Conservation (phyloP, 1,140 invertebrate species). For the Saccostrea cuccullata region DNA sequence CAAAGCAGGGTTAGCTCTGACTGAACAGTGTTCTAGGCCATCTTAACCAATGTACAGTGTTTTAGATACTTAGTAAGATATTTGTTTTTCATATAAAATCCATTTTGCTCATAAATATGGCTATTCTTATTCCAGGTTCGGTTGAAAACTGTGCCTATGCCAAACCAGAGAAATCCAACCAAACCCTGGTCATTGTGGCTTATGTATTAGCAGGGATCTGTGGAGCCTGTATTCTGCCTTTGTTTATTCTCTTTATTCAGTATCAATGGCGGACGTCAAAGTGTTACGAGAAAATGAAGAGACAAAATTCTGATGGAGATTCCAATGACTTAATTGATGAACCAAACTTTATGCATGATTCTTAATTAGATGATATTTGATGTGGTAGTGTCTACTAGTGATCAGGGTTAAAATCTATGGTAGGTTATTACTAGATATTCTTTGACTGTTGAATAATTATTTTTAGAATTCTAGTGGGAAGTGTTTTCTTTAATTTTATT, state of each 20-base stretch:
- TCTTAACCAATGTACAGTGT: too few species aligned
- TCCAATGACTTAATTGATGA: slow-evolving; percentile 35
- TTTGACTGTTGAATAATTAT: too few species aligned
- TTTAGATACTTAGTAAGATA: too few species aligned
- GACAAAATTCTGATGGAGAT: slow-evolving; percentile 16
- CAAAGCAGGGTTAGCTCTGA: too few species aligned
- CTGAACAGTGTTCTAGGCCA: too few species aligned
- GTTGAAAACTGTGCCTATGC: slow-evolving; percentile 68
- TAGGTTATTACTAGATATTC: too few species aligned
- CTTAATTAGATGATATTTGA: neutral
- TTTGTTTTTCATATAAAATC: too few species aligned
- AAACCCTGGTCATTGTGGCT: slow-evolving; percentile 67
- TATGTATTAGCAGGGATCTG: slow-evolving; percentile 73
- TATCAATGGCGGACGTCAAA: slow-evolving; percentile 60
- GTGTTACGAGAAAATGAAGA: neutral
- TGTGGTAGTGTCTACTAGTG: too few species aligned
- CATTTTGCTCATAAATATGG: too few species aligned
- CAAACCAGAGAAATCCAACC: slow-evolving; percentile 52
- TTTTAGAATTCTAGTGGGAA: too few species aligned
- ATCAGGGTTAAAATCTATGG: too few species aligned
- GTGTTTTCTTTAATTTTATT: too few species aligned
- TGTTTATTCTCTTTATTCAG: slow-evolving; percentile 66
- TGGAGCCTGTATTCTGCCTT: slow-evolving; percentile 66
- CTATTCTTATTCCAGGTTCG: slow-evolving; percentile 57
- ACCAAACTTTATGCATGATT: slow-evolving; percentile 4